These are phyloP conservation scores for Osmerus eperlanus DNA, from an alignment of 2,113 vertebrate species.

Conservation along the genomic window DNA sequence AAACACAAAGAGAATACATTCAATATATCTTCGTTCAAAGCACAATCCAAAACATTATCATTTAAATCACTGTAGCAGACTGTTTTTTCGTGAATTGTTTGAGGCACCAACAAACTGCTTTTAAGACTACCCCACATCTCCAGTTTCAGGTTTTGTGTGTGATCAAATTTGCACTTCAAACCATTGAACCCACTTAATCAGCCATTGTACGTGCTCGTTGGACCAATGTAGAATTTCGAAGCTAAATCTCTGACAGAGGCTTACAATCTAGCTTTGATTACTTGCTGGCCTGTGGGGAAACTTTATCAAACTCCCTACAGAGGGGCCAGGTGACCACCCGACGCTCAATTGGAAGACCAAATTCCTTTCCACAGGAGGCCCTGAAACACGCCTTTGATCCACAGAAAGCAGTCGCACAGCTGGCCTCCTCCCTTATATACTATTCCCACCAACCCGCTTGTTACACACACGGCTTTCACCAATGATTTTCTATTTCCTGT, in stretches of 20 bases:
- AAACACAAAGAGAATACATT: too few species aligned
- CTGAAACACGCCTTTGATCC: constrained; percentile 63
- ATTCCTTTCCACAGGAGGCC: constrained; percentile 51
- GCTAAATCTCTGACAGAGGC: constrained; percentile 67
- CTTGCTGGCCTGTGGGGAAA: constrained; percentile 68
- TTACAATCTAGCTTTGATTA: constrained; percentile 81
- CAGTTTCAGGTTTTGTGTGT: constrained; percentile 61
- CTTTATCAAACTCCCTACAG: constrained; percentile 69
- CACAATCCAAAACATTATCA: not conserved
- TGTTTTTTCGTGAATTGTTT: constrained; percentile 37
- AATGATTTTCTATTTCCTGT: constrained; percentile 28
- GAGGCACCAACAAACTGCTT: constrained; percentile 54
- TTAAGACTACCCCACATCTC: constrained; percentile 69
- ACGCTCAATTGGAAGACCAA: constrained; percentile 51
- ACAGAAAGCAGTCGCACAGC: constrained; percentile 51
- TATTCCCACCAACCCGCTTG: constrained; percentile 42
- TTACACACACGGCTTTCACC: not conserved
- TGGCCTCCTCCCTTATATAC: constrained; percentile 12
- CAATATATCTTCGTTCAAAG: not conserved
- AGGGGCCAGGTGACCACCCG: constrained; percentile 70
- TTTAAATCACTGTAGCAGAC: not conserved
- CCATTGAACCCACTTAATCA: constrained; percentile 77
- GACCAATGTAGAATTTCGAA: constrained; percentile 71
- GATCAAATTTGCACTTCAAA: constrained; percentile 86
- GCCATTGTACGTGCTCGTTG: constrained; percentile 74